Percentiles rank a stretch among this genome's conserved stretches.
Conservation (phyloP, 2,113 vertebrate genomes). For the Deroptyus accipitrinus region DNA sequence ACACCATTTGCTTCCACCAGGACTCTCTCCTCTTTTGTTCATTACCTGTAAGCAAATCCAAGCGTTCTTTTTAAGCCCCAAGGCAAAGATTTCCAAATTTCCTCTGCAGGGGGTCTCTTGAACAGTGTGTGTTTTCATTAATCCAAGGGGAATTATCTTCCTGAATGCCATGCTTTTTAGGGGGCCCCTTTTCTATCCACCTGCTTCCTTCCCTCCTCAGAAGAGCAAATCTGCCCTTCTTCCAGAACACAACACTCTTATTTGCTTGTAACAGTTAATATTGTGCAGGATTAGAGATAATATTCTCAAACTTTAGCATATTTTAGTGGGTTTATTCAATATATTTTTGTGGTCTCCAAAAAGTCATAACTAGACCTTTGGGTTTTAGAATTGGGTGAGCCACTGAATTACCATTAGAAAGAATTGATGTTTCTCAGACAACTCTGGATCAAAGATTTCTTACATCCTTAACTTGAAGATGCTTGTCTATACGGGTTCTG, state of each 20-base stretch:
- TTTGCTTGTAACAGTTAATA: not conserved
- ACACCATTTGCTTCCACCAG: not conserved
- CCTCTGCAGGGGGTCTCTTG: constrained; percentile 21
- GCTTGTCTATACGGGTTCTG: not conserved
- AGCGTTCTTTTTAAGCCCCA: constrained; percentile 3
- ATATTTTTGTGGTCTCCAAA: not conserved
- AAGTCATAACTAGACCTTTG: not conserved
- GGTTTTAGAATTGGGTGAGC: not conserved
- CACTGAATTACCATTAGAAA: not conserved
- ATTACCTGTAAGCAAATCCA: constrained; percentile 57
- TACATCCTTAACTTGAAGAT: not conserved
- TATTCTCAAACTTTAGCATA: not conserved
- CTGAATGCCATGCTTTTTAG: constrained; percentile 8
- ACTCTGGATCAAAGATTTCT: not conserved
- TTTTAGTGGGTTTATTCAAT: not conserved
- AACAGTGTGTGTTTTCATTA: constrained; percentile 40
- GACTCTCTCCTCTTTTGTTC: constrained; percentile 34
- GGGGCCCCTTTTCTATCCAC: constrained; percentile 4
- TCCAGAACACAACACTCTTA: not conserved
- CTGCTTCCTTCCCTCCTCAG: constrained; percentile 16
- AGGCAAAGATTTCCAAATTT: constrained; percentile 53
- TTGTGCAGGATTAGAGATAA: not conserved
- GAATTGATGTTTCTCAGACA: not conserved
- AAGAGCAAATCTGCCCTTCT: not conserved
- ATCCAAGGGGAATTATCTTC: constrained; percentile 35